Evolutionary conservation across 1,140 invertebrate genomes (phyloP).

Genomic region (Aphelinus atriplicis): DNA sequence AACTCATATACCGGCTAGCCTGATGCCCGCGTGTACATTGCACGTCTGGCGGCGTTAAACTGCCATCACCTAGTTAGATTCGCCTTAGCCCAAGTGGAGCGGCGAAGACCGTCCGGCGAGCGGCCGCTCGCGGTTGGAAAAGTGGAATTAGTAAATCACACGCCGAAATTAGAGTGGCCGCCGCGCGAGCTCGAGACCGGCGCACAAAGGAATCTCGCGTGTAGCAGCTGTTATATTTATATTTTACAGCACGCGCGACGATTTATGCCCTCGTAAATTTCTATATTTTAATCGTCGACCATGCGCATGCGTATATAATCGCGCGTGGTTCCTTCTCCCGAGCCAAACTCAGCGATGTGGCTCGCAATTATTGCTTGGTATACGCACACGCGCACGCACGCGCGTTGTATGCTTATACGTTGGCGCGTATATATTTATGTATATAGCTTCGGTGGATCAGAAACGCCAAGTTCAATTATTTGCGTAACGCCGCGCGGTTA

Average conservation of each 20-base stretch:
- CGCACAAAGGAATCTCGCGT: constrained; percentile 29
- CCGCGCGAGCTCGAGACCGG: not conserved
- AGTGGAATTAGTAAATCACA: constrained; percentile 32
- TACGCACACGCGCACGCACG: too few relatives aligned
- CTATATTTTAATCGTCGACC: not conserved
- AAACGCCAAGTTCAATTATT: too few relatives aligned
- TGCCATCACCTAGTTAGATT: not conserved
- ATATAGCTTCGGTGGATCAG: too few relatives aligned
- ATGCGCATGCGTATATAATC: too few relatives aligned
- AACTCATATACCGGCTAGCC: too few relatives aligned
- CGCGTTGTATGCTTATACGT: too few relatives aligned
- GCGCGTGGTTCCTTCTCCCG: too few relatives aligned
- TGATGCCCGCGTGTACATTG: too few relatives aligned
- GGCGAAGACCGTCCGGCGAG: constrained; percentile 12
- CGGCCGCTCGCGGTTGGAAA: not conserved
- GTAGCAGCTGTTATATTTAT: constrained; percentile 24
- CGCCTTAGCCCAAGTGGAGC: constrained; percentile 26
- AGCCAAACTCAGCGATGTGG: too few relatives aligned
- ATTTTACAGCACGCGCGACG: constrained; percentile 16
- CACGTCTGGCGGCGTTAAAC: not conserved
- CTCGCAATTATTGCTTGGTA: too few relatives aligned
- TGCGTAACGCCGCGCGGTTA: too few relatives aligned
- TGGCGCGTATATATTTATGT: too few relatives aligned
- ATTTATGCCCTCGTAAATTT: constrained; percentile 31
- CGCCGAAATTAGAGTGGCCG: constrained; percentile 28